phyloP scores from a whole-genome alignment of 2,113 vertebrate species.

The Monarcha castaneiventris region DNA sequence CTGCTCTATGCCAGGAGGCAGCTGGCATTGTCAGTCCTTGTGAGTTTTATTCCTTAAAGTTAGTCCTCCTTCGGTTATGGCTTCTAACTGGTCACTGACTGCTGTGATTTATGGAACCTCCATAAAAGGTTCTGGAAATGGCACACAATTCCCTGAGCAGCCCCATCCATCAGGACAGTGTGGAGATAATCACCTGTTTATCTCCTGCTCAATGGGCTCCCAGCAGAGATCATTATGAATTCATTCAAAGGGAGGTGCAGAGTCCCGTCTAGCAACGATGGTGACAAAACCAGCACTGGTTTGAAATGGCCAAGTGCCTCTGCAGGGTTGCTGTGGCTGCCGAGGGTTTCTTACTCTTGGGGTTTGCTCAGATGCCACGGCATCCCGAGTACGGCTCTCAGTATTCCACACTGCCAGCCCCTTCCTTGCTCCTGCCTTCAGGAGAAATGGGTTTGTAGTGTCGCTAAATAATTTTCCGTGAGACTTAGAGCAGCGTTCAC shows the following conservation, averaged over 20 bases:
- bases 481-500: not conserved
- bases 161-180: not conserved
- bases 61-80: not conserved
- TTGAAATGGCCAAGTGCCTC: not conserved
- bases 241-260: not conserved
- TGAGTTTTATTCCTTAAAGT: not conserved
- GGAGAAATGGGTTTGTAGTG: not conserved
- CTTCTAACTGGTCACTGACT: not conserved
- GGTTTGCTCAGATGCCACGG: not conserved
- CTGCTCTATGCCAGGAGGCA: not conserved
- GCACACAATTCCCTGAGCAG: not conserved
- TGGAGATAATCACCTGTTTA: not conserved
- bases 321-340: not conserved
- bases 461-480: not conserved
- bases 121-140: not conserved
- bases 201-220: not conserved
- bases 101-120: not conserved
- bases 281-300: not conserved
- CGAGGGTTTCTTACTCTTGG: not conserved
- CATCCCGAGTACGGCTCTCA: not conserved
- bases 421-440: not conserved
- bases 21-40: not conserved
- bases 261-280: not conserved
- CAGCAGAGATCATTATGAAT: not conserved
- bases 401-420: rapidly evolving